phyloP scores from a whole-genome alignment of 2,797 vertebrate genomes.

The Halcyon leucocephala region DNA sequence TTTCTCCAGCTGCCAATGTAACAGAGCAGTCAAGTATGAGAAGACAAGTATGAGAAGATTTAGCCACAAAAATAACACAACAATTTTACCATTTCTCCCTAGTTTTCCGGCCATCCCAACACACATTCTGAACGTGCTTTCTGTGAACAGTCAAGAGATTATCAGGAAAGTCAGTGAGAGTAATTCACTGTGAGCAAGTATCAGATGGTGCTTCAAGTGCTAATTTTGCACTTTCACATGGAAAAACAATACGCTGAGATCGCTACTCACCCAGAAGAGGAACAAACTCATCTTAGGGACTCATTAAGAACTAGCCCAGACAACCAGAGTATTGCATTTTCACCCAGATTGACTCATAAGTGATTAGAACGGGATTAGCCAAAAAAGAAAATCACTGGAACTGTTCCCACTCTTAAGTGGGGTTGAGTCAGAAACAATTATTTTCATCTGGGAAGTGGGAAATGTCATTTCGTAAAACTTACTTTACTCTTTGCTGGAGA shows the following conservation, averaged over 20 bases:
- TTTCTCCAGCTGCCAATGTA: neutral
- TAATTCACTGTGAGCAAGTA: neutral
- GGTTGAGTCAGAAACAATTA: constrained; percentile 58
- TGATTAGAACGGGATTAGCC: constrained; percentile 46
- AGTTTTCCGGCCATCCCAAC: neutral
- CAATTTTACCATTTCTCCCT: neutral
- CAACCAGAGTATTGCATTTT: constrained; percentile 17
- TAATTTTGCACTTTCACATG: neutral
- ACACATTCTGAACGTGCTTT: neutral
- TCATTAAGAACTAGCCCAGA: constrained; percentile 51
- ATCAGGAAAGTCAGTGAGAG: neutral
- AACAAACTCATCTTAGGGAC: neutral
- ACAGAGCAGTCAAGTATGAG: neutral
- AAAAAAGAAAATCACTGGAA: neutral
- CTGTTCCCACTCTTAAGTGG: neutral
- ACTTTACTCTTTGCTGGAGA: neutral
- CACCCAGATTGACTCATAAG: constrained; percentile 40
- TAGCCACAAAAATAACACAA: neutral
- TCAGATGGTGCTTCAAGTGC: neutral
- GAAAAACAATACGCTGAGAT: neutral
- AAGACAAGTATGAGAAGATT: neutral
- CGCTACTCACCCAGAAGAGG: neutral
- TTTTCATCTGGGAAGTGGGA: constrained; percentile 12
- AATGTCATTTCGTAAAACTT: neutral
- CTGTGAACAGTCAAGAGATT: neutral